Percentiles rank a stretch among this genome's conserved stretches.
Evolutionary conservation across 2,888 invertebrate species (phyloP).

Genomic region (Helleia helle): DNA sequence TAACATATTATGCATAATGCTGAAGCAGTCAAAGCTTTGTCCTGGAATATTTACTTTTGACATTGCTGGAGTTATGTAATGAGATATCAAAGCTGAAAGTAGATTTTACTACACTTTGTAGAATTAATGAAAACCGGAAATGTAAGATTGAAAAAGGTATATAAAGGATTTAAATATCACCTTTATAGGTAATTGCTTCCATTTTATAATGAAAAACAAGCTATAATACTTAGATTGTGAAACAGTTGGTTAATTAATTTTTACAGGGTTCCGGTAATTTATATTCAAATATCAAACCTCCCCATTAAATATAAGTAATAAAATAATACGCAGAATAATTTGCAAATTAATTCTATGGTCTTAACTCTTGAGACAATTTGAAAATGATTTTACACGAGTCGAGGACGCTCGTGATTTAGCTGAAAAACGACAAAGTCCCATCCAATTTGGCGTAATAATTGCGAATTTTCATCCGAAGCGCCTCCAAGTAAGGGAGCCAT

Average conservation of each 20-base stretch:
- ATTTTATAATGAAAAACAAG: too few species aligned
- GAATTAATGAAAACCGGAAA: too few species aligned
- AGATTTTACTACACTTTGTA: too few species aligned
- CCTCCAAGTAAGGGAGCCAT: slow-evolving; percentile 18
- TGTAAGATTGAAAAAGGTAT: too few species aligned
- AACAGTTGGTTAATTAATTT: too few species aligned
- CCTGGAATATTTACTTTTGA: neutral
- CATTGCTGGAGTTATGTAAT: neutral
- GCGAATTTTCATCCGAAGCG: slow-evolving; percentile 28
- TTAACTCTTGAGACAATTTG: neutral
- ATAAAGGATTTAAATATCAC: too few species aligned
- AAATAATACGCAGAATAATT: slow-evolving; percentile 2
- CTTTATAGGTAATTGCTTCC: too few species aligned
- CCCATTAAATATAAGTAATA: neutral
- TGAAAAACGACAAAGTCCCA: slow-evolving; percentile 24
- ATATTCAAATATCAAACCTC: too few species aligned
- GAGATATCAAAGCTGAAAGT: too few species aligned
- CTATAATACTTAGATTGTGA: too few species aligned
- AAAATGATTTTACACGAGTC: slow-evolving; percentile 9
- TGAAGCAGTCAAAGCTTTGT: neutral
- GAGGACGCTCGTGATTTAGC: slow-evolving; percentile 11
- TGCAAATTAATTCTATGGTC: slow-evolving; percentile 2
- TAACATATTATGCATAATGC: neutral
- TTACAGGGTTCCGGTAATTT: too few species aligned
- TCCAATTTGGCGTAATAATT: slow-evolving; percentile 29